Percentiles rank a stretch among this genome's conserved stretches.
These are phyloP conservation scores for Erithacus rubecula DNA, from an alignment of 2,797 vertebrate genomes.

Conservation along the genomic window DNA sequence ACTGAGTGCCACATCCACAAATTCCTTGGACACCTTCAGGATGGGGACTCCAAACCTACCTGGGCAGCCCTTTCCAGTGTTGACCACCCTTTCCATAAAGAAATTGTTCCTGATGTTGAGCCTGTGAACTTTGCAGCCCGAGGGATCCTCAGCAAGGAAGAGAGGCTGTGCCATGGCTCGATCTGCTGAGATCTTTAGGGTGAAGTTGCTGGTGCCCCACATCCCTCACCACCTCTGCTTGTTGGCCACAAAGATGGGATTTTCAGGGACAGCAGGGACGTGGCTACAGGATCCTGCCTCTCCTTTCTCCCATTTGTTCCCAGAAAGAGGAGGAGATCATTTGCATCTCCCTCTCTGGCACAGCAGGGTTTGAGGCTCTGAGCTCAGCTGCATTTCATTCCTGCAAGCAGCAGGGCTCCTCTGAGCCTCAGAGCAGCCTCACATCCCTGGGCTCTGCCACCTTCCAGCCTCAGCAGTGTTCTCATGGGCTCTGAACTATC, in stretches of 20 bases:
- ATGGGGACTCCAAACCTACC: not conserved
- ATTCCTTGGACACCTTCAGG: not conserved
- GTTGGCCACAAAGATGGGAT: not conserved
- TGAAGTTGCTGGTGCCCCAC: not conserved
- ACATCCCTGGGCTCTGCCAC: not conserved
- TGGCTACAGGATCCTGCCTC: not conserved
- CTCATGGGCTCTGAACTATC: not conserved
- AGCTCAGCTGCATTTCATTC: not conserved
- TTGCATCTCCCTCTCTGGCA: not conserved
- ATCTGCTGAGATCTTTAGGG: not conserved
- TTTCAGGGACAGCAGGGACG: not conserved
- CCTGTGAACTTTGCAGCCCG: not conserved
- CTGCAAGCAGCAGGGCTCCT: not conserved
- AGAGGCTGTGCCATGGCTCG: rapidly evolving
- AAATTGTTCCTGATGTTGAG: not conserved
- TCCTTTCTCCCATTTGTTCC: not conserved
- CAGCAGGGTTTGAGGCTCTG: not conserved
- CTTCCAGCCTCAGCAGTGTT: rapidly evolving
- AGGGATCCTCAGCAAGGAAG: rapidly evolving
- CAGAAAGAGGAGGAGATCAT: not conserved
- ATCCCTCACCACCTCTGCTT: not conserved
- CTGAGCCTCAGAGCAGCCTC: not conserved
- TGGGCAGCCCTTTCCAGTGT: not conserved
- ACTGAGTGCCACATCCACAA: not conserved
- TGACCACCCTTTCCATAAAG: not conserved